Percentiles rank a stretch among this genome's conserved stretches.
Evolutionary conservation across 2,888 invertebrate genomes (phyloP).

Genomic region (Drosophila falleni): DNA sequence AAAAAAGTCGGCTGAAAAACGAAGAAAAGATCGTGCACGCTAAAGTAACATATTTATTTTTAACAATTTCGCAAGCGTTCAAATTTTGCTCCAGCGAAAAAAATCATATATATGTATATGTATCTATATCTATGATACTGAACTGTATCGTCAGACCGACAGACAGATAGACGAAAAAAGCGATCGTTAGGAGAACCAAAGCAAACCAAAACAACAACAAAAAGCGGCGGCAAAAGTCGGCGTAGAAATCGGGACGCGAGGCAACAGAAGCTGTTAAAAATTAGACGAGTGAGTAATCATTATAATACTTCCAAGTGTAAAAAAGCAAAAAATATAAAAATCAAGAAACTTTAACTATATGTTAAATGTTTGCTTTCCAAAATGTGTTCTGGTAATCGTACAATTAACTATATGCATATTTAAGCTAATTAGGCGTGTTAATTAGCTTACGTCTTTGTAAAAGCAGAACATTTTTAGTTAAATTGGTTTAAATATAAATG

Average conservation of each 20-base stretch:
- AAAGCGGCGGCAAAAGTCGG: constrained; percentile 29
- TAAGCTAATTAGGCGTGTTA: constrained; percentile 10
- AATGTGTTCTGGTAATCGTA: constrained; percentile 28
- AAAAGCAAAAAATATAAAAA: constrained; percentile 6
- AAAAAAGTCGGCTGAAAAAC: constrained; percentile 31
- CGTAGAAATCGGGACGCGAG: constrained; percentile 10
- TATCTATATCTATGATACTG: constrained; percentile 29
- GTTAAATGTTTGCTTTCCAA: constrained; percentile 53
- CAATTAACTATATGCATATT: constrained; percentile 9
- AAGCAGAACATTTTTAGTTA: neutral
- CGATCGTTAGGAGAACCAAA: constrained; percentile 56
- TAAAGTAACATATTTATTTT: constrained; percentile 76
- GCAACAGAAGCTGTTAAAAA: constrained; percentile 51
- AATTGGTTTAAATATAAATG: neutral
- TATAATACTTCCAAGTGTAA: constrained; percentile 23
- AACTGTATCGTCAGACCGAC: constrained; percentile 36
- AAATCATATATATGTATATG: constrained; percentile 22
- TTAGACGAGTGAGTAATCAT: constrained; percentile 67
- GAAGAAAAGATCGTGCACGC: constrained; percentile 63
- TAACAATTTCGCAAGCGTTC: constrained; percentile 79
- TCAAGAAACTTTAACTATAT: neutral
- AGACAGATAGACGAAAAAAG: constrained; percentile 36
- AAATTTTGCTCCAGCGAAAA: constrained; percentile 66
- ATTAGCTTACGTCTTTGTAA: constrained; percentile 6
- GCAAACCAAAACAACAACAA: constrained; percentile 16